phyloP scores from a whole-genome alignment of 2,797 vertebrate species.

The Sebastes paucispinis region DNA sequence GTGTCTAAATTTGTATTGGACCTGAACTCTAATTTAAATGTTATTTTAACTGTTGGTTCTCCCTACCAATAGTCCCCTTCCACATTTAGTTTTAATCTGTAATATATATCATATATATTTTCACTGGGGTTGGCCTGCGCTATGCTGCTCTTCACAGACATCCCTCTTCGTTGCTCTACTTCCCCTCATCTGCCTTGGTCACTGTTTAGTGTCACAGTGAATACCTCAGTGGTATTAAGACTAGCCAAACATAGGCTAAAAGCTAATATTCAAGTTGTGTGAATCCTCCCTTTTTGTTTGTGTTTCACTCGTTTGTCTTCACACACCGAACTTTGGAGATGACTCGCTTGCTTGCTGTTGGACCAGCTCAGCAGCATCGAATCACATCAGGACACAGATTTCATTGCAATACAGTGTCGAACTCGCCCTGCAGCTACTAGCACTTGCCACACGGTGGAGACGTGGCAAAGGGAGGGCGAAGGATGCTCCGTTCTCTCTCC shows the following conservation, averaged over 20 bases:
- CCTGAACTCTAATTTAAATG: constrained; percentile 75
- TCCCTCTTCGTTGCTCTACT: constrained; percentile 23
- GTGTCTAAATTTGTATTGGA: constrained; percentile 67
- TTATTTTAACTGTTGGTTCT: constrained; percentile 64
- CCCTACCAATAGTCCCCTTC: constrained; percentile 36
- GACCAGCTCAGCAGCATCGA: constrained; percentile 6
- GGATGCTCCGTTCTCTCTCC: constrained; percentile 18
- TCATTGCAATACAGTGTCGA: constrained; percentile 25
- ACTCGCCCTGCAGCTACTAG: constrained; percentile 31
- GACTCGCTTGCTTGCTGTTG: constrained; percentile 16
- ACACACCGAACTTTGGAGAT: constrained; percentile 24
- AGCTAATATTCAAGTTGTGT: constrained; percentile 25
- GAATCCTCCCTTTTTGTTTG: constrained; percentile 21
- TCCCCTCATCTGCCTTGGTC: constrained; percentile 44
- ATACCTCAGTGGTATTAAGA: constrained; percentile 56
- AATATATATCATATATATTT: constrained; percentile 73
- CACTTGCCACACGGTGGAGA: constrained; percentile 33
- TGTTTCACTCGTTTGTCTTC: constrained; percentile 25
- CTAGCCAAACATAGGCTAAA: constrained; percentile 33
- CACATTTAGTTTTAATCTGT: constrained; percentile 62
- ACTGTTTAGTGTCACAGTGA: constrained; percentile 34
- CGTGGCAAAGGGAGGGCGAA: background rate
- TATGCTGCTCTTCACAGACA: constrained; percentile 61
- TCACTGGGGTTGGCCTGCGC: constrained; percentile 46
- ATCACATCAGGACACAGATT: constrained; percentile 34